Base-by-base conservation (phyloP, 2,113 vertebrate species). In the Talpa occidentalis region DNA sequence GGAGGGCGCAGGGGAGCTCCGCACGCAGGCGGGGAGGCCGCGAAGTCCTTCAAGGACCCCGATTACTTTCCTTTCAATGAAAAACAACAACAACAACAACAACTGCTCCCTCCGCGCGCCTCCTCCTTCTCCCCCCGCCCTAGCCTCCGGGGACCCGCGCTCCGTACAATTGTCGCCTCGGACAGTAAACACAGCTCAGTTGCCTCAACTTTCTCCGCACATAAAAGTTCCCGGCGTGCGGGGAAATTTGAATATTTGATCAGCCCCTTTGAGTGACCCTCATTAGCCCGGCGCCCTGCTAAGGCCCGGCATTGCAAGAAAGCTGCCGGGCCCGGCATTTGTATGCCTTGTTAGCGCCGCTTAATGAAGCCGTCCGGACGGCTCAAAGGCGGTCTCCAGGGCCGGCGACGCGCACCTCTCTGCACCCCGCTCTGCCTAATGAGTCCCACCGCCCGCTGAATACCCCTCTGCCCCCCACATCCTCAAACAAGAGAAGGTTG, bases 351-450 rank as follows among this genome's bases (percentile, higher is more conserved):
- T 99, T 99, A 99, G 99, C 98, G 99, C 99, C 98, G 99, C 99
- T 99, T 99, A 99, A 99, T 99, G 99, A 99, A 99, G 99, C 99
- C 98, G 98, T 98, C 99, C 99, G 98, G 96, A 98, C 98, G 98
- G 98, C 98, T 98, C 98, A 98, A 99, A 99, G 99, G 99, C 99
- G 98, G 99, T 99, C 98, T 97, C 98, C 98, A 98, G 98, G 98
- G 89, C 86, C 97, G 98, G 98, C 98, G 98, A 99, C 98, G 99
- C 98, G 99, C 99, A 99, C 99, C 99, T 99, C 99, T 99, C 99
- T 98, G 99, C 99, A 99, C 99, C 99, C 99, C 98, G 99, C 99
- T 99, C 99, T 98, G 99, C 99, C 99, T 99, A 99, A 99, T 99
- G 99, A 99, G 99, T 98, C 98, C 98, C 97, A 97, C 98, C 98